A percentile compares a stretch with the other conserved stretches of the same genome.
Evolutionary conservation across 1,140 invertebrate genomes (phyloP).

Genomic region (Pollicipes pollicipes): DNA sequence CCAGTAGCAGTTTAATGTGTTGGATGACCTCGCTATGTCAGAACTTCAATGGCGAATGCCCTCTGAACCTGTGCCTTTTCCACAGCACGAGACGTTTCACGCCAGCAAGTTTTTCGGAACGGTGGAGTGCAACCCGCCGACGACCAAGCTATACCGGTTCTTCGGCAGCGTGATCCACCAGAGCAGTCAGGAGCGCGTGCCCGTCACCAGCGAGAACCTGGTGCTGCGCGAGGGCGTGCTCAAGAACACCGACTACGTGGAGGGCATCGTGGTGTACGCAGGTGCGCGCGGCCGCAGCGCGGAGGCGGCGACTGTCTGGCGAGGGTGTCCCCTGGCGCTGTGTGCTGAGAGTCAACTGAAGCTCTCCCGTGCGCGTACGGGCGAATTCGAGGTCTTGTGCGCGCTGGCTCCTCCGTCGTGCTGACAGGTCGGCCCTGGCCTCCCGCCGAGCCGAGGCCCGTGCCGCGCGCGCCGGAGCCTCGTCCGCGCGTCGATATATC

Average conservation of each 20-base stretch:
- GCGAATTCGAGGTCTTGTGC: too few species aligned
- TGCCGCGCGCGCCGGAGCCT: too few species aligned
- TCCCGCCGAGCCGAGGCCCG: too few species aligned
- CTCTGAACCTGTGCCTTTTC: background rate
- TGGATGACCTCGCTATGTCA: too few species aligned
- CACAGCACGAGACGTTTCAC: conserved; percentile 16
- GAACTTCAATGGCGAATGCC: too few species aligned
- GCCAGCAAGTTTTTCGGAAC: conserved; percentile 50
- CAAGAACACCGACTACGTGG: conserved; percentile 83
- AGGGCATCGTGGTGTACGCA: conserved; percentile 93
- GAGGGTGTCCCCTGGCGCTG: background rate
- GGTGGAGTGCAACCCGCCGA: conserved; percentile 79
- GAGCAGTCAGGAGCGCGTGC: conserved; percentile 43
- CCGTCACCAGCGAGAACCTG: conserved; percentile 80
- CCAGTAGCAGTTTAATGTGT: too few species aligned
- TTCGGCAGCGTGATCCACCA: conserved; percentile 53
- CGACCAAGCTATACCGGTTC: conserved; percentile 90
- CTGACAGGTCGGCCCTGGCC: too few species aligned
- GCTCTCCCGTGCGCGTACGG: too few species aligned
- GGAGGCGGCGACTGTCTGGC: background rate
- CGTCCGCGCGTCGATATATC: too few species aligned
- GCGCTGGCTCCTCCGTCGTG: too few species aligned
- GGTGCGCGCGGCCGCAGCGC: conserved; percentile 34
- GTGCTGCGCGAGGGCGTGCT: conserved; percentile 81
- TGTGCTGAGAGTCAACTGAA: too few species aligned